Conservation (phyloP, 53 echinoderm and acorn worm species). For the Astropecten irregularis region DNA sequence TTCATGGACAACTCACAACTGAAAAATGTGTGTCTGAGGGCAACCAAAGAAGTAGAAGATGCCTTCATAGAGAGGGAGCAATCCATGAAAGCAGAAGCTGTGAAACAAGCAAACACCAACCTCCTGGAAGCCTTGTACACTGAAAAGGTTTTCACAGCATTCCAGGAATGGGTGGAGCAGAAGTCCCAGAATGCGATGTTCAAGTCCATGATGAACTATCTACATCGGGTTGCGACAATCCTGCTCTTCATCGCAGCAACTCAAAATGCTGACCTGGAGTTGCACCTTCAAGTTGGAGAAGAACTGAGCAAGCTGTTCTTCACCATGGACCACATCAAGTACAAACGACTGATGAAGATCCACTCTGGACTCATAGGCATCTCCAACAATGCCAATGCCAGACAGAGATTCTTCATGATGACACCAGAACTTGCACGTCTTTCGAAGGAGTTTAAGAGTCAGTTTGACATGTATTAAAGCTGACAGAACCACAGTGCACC, state of each 20-base stretch:
- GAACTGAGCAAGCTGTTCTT: slow-evolving; percentile 41
- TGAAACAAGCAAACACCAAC: not conserved
- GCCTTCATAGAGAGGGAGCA: slow-evolving; percentile 26
- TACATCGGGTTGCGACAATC: slow-evolving; percentile 19
- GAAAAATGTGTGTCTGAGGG: slow-evolving; percentile 56
- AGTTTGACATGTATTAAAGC: too few relatives aligned
- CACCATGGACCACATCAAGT: slow-evolving; percentile 63
- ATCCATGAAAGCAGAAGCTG: slow-evolving; percentile 17
- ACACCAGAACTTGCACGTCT: slow-evolving; percentile 54
- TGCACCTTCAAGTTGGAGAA: slow-evolving; percentile 10
- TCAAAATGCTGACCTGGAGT: not conserved
- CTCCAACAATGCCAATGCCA: too few relatives aligned
- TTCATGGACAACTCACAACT: slow-evolving; percentile 63
- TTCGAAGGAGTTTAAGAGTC: not conserved
- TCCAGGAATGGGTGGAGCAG: slow-evolving; percentile 55
- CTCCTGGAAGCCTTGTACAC: slow-evolving; percentile 44
- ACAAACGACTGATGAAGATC: slow-evolving; percentile 56
- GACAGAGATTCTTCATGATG: slow-evolving; percentile 58
- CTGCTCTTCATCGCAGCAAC: slow-evolving; percentile 12
- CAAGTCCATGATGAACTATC: slow-evolving; percentile 24
- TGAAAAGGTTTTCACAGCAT: slow-evolving; percentile 38
- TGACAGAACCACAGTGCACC: too few relatives aligned
- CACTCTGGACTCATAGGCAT: too few relatives aligned
- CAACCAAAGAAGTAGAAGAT: slow-evolving; percentile 42
- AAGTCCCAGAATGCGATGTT: slow-evolving; percentile 9